phyloP scores from a whole-genome alignment of 2,113 vertebrate species.

The Poecile atricapillus region DNA sequence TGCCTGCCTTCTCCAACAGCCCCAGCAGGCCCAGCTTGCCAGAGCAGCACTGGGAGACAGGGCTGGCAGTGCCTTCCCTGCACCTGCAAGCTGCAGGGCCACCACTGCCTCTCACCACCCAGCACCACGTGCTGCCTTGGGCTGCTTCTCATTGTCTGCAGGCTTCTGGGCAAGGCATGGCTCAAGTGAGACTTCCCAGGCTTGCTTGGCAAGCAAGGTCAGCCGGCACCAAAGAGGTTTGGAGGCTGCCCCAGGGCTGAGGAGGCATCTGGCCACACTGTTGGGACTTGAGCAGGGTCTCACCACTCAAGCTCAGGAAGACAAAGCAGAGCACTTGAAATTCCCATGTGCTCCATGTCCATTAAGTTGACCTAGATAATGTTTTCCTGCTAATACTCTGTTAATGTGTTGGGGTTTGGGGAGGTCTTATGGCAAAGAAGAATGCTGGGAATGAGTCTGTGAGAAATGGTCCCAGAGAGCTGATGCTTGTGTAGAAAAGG shows the following conservation, averaged over 20 bases:
- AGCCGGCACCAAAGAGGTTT: rapidly evolving
- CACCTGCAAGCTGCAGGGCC: neutral
- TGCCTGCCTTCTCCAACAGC: neutral
- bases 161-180: neutral
- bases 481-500: neutral
- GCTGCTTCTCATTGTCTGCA: rapidly evolving
- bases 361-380: neutral
- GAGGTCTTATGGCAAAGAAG: neutral
- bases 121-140: rapidly evolving
- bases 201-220: neutral
- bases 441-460: neutral
- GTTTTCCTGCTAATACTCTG: neutral
- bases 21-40: neutral
- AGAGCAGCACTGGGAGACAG: neutral
- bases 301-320: neutral
- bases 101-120: neutral
- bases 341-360: neutral
- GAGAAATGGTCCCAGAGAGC: neutral
- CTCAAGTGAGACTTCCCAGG: neutral
- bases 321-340: neutral
- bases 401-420: neutral
- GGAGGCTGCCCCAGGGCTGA: neutral
- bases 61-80: neutral
- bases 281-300: neutral
- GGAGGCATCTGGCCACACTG: neutral